Conservation (phyloP, 2,797 vertebrate genomes). For the Sebastes glaucus region DNA sequence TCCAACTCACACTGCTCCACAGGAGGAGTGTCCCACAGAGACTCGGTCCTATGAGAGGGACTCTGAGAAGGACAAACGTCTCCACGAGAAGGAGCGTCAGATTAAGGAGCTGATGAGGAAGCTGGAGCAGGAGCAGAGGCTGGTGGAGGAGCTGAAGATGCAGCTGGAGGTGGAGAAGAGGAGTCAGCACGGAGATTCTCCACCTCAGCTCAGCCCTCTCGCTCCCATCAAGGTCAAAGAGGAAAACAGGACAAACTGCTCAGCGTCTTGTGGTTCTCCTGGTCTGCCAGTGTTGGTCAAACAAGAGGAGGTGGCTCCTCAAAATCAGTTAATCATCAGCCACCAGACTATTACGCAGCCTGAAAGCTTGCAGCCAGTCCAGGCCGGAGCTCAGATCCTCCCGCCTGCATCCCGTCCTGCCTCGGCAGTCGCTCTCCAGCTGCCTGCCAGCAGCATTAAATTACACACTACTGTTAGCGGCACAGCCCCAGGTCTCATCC, state of each 20-base stretch:
- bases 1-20: conserved; percentile 17
- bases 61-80: conserved; percentile 91
- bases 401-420: conserved; percentile 84
- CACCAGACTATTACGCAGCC: conserved; percentile 81
- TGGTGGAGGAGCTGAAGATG: conserved; percentile 96
- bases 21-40: conserved; percentile 75
- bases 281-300: conserved; percentile 71
- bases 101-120: conserved; percentile 95
- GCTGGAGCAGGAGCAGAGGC: conserved; percentile 94
- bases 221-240: conserved; percentile 83
- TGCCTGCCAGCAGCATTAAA: conserved; percentile 82
- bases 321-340: conserved; percentile 66
- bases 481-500: conserved; percentile 78
- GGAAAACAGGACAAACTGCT: conserved; percentile 77
- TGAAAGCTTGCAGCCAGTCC: conserved; percentile 72
- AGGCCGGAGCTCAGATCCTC: conserved; percentile 84
- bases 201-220: conserved; percentile 43
- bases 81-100: conserved; percentile 96
- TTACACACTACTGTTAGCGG: conserved; percentile 77
- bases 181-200: conserved; percentile 81
- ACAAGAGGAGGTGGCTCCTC: conserved; percentile 81
- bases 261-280: conserved; percentile 55
- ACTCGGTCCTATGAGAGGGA: conserved; percentile 84
- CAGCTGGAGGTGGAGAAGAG: conserved; percentile 95
- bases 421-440: conserved; percentile 76